phyloP scores from a whole-genome alignment of 2,888 invertebrate genomes.

The Microchrysa polita region DNA sequence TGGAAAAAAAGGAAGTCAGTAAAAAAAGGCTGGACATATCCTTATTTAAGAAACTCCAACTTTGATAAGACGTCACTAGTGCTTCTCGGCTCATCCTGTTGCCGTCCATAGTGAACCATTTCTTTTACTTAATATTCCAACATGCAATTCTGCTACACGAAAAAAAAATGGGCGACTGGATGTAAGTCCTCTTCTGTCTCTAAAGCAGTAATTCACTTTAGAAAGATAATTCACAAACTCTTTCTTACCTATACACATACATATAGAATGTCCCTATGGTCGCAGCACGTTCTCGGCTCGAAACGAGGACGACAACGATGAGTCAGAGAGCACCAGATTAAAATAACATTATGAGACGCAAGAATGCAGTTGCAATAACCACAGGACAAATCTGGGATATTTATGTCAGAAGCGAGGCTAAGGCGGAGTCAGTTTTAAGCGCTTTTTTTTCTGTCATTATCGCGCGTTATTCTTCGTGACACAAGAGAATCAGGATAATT shows the following conservation, averaged over 20 bases:
- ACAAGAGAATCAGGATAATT: background rate
- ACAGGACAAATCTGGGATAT: conserved; percentile 22
- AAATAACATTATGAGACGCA: background rate
- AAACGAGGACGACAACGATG: no score
- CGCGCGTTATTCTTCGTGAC: background rate
- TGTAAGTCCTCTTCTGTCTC: conserved; percentile 7
- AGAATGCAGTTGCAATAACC: conserved; percentile 32
- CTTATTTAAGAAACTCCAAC: conserved; percentile 25
- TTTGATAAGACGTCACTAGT: conserved; percentile 21
- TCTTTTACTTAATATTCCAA: background rate
- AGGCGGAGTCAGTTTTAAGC: background rate
- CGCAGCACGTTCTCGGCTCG: no score
- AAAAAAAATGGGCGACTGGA: background rate
- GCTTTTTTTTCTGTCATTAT: conserved; percentile 19
- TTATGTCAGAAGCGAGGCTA: conserved; percentile 25
- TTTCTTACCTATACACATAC: background rate
- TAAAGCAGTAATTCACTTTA: conserved; percentile 27
- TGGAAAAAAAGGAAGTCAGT: no score
- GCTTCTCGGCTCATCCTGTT: conserved; percentile 8
- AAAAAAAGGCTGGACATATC: conserved; percentile 6
- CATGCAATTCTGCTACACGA: background rate
- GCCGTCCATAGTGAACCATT: background rate
- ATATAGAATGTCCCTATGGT: background rate
- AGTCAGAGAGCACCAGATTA: background rate
- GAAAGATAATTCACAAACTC: background rate